Percentiles rank a stretch among this genome's conserved stretches.
Conservation (phyloP, 2,888 invertebrate species). For the Aspidapion aeneum region DNA sequence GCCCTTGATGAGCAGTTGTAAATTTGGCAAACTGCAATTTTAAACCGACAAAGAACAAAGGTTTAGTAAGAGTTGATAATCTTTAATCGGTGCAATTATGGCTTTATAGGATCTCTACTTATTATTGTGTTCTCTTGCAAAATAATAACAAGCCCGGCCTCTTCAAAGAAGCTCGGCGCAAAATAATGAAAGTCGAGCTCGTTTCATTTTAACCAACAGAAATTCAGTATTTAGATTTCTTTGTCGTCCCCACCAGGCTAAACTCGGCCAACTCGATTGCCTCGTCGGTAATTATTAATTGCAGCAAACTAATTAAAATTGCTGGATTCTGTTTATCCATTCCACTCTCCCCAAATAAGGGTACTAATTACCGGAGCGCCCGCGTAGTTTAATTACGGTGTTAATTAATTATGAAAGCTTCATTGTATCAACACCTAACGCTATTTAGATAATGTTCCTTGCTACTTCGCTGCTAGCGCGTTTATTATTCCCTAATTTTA, state of each 20-base stretch:
- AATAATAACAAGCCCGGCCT: too few species aligned
- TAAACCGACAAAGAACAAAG: too few species aligned
- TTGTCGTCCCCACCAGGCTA: background rate
- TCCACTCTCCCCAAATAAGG: conserved; percentile 38
- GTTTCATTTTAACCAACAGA: too few species aligned
- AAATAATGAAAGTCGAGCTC: too few species aligned
- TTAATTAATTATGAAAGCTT: conserved; percentile 49
- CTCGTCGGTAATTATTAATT: conserved; percentile 35
- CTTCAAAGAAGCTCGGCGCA: too few species aligned
- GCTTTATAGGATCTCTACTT: too few species aligned
- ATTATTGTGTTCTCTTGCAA: too few species aligned
- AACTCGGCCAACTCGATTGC: too few species aligned
- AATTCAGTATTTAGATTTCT: background rate
- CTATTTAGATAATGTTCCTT: conserved; percentile 41
- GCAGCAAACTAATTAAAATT: conserved; percentile 37
- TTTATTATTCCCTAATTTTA: conserved; percentile 35
- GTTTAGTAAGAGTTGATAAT: too few species aligned
- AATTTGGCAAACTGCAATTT: too few species aligned
- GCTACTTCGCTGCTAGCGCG: conserved; percentile 26
- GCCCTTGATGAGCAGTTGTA: too few species aligned
- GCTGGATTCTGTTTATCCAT: conserved; percentile 29
- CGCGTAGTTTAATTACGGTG: conserved; percentile 48
- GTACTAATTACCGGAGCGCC: conserved; percentile 41
- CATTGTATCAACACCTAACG: conserved; percentile 44
- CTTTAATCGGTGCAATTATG: too few species aligned